Conservation (phyloP, 1,140 invertebrate species). For the Drosophila parabipectinata region DNA sequence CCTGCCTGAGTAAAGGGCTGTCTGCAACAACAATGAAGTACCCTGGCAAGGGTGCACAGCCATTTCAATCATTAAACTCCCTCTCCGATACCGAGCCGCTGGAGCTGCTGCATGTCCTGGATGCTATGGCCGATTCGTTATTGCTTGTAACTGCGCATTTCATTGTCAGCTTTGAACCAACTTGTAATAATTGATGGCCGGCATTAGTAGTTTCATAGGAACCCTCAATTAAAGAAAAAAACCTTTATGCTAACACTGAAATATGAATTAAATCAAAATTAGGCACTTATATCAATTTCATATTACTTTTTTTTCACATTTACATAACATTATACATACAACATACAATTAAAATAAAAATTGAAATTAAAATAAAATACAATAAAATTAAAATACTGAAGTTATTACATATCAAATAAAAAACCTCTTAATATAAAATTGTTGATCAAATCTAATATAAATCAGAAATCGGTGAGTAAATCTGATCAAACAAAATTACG, state of each 20-base stretch:
- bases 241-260: background rate
- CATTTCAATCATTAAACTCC: constrained; percentile 46
- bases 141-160: constrained; percentile 68
- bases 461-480: too few species aligned
- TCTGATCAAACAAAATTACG: too few species aligned
- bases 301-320: too few species aligned
- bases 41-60: constrained; percentile 49
- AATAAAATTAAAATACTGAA: too few species aligned
- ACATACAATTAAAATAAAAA: too few species aligned
- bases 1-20: constrained; percentile 26
- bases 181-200: constrained; percentile 60
- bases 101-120: background rate
- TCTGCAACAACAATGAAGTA: constrained; percentile 75
- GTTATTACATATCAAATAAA: too few species aligned
- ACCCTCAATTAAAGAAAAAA: background rate
- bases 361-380: too few species aligned
- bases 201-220: constrained; percentile 37
- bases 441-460: too few species aligned
- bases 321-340: too few species aligned
- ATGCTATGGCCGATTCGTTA: constrained; percentile 46
- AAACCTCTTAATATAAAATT: too few species aligned
- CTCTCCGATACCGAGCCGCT: constrained; percentile 8
- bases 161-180: constrained; percentile 47
- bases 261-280: too few species aligned
- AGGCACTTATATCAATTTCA: too few species aligned